Evolutionary conservation across 2,113 vertebrate genomes (phyloP).

Genomic region (Bos indicus): DNA sequence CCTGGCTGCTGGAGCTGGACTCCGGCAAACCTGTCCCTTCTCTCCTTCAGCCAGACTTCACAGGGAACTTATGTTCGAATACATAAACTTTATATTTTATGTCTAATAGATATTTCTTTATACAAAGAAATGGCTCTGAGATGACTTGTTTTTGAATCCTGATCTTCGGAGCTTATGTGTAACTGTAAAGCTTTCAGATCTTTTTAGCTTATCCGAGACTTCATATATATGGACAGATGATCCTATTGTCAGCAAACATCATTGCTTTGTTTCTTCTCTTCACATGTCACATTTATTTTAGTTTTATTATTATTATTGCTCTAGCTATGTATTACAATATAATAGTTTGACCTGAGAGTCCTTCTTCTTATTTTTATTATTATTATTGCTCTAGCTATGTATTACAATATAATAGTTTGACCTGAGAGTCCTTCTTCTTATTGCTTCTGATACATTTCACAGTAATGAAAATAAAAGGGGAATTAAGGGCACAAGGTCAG

Average conservation of each 20-base stretch:
- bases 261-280: background rate
- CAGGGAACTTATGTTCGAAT: too few species aligned
- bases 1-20: too few species aligned
- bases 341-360: fast-evolving
- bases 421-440: fast-evolving
- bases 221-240: background rate
- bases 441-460: background rate
- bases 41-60: too few species aligned
- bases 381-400: background rate
- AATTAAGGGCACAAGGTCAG: background rate
- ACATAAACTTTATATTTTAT: too few species aligned
- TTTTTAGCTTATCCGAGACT: background rate
- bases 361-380: background rate
- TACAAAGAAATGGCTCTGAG: background rate
- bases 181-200: background rate
- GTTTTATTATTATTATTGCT: background rate
- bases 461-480: background rate
- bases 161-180: too few species aligned
- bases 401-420: too few species aligned
- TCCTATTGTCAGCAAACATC: background rate
- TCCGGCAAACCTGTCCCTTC: too few species aligned
- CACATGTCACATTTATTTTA: background rate
- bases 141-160: background rate
- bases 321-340: background rate
- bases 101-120: too few species aligned